A percentile compares a stretch with the other conserved stretches of the same genome.
Conservation (phyloP, 2,888 invertebrate species). For the Netelia fuscicornis region DNA sequence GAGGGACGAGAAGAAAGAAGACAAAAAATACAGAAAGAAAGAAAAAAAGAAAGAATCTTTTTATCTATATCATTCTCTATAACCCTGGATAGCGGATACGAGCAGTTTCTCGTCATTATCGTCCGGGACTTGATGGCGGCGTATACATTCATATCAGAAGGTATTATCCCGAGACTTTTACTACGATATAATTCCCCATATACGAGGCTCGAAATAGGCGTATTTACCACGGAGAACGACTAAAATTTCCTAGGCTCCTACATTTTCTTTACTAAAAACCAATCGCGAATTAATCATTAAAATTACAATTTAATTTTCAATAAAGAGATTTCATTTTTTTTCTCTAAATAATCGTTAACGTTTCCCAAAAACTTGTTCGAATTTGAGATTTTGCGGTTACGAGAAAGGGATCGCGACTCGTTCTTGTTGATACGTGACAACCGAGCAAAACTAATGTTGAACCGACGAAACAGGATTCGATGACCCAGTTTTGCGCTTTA, state of each 20-base stretch:
- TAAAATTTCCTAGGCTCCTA: not conserved
- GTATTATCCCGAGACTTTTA: not conserved
- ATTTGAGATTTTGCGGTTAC: no score
- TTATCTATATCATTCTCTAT: conserved; percentile 39
- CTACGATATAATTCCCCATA: not conserved
- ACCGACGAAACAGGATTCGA: not conserved
- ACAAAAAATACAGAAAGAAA: conserved; percentile 15
- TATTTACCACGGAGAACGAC: not conserved
- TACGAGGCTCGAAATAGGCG: not conserved
- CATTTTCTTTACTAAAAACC: not conserved
- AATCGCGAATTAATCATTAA: not conserved
- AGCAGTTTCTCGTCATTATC: conserved; percentile 56
- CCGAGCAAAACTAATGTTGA: not conserved
- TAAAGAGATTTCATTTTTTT: no score
- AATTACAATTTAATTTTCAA: no score
- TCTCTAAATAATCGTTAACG: no score
- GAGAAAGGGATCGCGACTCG: not conserved
- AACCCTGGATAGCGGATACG: conserved; percentile 33
- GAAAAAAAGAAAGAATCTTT: conserved; percentile 23
- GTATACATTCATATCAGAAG: not conserved
- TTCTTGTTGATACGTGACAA: not conserved
- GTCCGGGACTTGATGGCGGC: conserved; percentile 1
- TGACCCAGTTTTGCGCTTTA: not conserved
- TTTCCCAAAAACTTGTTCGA: no score
- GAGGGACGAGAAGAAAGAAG: not conserved